phyloP scores from a whole-genome alignment of 1,140 invertebrate species.

The Odontomachus brunneus region DNA sequence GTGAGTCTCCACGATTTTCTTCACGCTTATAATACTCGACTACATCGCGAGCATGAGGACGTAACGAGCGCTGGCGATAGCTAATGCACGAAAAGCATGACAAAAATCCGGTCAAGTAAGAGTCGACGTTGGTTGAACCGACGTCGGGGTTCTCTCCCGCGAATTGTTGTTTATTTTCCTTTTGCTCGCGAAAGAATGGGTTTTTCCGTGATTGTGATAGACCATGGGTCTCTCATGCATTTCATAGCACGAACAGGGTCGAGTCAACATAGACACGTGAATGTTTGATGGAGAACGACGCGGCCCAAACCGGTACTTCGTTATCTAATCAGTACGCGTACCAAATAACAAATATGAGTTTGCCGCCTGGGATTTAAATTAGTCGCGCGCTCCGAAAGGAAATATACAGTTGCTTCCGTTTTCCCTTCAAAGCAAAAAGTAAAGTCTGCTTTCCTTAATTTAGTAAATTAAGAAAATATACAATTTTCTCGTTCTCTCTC shows the following conservation, averaged over 20 bases:
- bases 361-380: neutral
- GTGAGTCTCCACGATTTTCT: constrained; percentile 73
- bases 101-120: neutral
- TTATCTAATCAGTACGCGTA: neutral
- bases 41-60: constrained; percentile 48
- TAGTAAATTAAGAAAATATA: no score
- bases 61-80: neutral
- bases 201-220: neutral
- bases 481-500: no score
- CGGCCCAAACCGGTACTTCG: neutral
- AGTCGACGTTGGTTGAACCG: neutral
- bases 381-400: neutral
- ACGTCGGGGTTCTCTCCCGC: neutral
- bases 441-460: no score
- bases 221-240: neutral
- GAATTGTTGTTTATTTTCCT: neutral
- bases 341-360: neutral
- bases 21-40: neutral
- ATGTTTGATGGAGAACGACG: neutral
- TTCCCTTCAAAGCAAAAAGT: neutral
- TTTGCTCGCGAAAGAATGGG: neutral
- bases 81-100: constrained; percentile 5
- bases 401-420: neutral
- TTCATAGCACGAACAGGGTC: constrained; percentile 27
- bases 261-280: constrained; percentile 12